Conservation (phyloP, 2,113 vertebrate species). For the Dasyurus viverrinus region DNA sequence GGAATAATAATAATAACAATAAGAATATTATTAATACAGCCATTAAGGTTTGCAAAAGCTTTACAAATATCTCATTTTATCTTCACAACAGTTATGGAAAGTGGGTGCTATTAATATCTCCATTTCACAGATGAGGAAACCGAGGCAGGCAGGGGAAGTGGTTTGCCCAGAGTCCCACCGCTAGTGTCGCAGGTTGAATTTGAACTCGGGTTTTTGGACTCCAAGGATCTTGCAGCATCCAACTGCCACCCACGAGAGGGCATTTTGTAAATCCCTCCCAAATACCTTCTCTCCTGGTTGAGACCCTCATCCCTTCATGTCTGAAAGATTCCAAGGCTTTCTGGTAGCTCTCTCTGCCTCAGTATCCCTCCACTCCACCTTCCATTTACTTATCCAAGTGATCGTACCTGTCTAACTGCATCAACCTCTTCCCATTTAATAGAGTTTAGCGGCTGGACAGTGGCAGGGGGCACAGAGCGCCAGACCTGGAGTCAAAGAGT, state of each 20-base stretch:
- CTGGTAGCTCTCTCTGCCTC: background rate
- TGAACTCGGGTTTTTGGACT: background rate
- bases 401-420: background rate
- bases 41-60: background rate
- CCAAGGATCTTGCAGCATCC: background rate
- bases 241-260: background rate
- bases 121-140: background rate
- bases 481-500: background rate
- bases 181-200: background rate
- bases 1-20: background rate
- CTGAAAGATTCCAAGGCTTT: background rate
- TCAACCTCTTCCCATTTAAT: background rate
- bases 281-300: background rate
- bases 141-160: background rate
- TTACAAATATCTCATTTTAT: background rate
- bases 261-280: no score
- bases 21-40: background rate
- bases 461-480: background rate
- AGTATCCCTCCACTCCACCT: background rate
- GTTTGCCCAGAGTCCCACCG: background rate
- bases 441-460: background rate
- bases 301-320: background rate
- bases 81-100: background rate
- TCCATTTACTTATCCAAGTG: background rate
- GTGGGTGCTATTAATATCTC: background rate